A percentile compares a stretch with the other conserved stretches of the same genome.
phyloP scores from a whole-genome alignment of 2,113 vertebrate species.

The Propithecus coquereli region DNA sequence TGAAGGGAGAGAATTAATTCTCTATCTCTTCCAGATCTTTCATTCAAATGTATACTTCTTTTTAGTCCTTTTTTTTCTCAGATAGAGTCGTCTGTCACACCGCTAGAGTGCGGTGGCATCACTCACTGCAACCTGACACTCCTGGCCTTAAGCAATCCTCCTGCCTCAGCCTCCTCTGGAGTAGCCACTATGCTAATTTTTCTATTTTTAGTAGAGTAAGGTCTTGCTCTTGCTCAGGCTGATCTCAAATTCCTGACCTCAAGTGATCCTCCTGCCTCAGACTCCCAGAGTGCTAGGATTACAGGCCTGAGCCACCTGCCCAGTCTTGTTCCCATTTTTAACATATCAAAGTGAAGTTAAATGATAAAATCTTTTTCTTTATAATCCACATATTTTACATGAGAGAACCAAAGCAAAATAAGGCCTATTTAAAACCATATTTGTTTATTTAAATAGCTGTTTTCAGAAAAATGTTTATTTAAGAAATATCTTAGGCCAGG shows the following conservation, averaged over 20 bases:
- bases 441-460: not conserved
- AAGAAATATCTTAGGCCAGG: not conserved
- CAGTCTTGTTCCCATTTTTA: not conserved
- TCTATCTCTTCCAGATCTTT: not conserved
- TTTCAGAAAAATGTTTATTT: slow-evolving; percentile 4
- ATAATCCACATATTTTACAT: not conserved
- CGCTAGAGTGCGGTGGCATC: too few species aligned
- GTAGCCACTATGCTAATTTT: too few species aligned
- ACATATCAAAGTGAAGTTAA: not conserved
- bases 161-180: too few species aligned
- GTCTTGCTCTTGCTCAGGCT: too few species aligned
- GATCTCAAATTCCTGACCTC: too few species aligned
- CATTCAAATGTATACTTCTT: not conserved
- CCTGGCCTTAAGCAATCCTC: too few species aligned
- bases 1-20: not conserved
- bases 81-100: too few species aligned
- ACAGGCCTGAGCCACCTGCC: too few species aligned
- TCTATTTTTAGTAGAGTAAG: too few species aligned
- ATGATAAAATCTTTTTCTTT: not conserved
- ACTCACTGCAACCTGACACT: too few species aligned
- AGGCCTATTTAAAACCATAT: not conserved
- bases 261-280: too few species aligned
- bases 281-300: too few species aligned
- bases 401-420: slow-evolving; percentile 21
- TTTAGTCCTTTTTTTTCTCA: not conserved